phyloP scores from a whole-genome alignment of 2,797 vertebrate genomes.

The Odontamblyopus rebecca region DNA sequence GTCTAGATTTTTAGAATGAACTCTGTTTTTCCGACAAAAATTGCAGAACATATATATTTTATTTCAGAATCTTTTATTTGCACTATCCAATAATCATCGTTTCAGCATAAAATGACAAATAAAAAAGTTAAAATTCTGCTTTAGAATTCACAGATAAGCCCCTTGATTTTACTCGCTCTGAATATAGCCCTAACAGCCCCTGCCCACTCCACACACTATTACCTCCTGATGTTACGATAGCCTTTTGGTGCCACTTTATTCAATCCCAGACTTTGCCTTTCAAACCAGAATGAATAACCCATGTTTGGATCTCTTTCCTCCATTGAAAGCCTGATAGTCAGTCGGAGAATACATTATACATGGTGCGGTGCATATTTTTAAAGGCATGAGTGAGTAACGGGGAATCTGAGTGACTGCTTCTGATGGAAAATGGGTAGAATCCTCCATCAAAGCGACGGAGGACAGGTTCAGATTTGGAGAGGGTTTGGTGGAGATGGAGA shows the following conservation, averaged over 20 bases:
- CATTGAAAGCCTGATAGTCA: slow-evolving; percentile 6
- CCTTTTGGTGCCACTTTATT: neutral
- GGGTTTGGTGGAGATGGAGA: slow-evolving; percentile 30
- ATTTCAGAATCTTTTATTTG: too few relatives aligned
- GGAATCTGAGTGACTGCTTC: slow-evolving; percentile 27
- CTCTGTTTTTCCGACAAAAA: too few relatives aligned
- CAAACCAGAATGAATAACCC: slow-evolving; percentile 1
- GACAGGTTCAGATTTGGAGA: slow-evolving; percentile 18
- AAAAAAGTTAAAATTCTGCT: neutral
- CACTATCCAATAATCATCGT: too few relatives aligned
- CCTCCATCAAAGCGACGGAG: slow-evolving; percentile 29
- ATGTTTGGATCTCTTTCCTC: slow-evolving; percentile 9
- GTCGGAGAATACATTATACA: slow-evolving; percentile 5
- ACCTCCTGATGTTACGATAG: neutral
- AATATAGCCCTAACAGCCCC: neutral
- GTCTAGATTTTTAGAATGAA: too few relatives aligned
- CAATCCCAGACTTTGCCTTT: neutral
- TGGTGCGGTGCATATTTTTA: too few relatives aligned
- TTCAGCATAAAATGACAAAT: too few relatives aligned
- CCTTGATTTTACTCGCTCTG: neutral
- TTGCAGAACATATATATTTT: too few relatives aligned
- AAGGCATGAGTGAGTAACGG: slow-evolving; percentile 6
- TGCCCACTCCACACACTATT: neutral
- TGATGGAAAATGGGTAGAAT: slow-evolving; percentile 13
- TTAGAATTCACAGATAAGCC: neutral